Base-by-base conservation (phyloP, 2,113 vertebrate species). In the Atractosteus spatula region DNA sequence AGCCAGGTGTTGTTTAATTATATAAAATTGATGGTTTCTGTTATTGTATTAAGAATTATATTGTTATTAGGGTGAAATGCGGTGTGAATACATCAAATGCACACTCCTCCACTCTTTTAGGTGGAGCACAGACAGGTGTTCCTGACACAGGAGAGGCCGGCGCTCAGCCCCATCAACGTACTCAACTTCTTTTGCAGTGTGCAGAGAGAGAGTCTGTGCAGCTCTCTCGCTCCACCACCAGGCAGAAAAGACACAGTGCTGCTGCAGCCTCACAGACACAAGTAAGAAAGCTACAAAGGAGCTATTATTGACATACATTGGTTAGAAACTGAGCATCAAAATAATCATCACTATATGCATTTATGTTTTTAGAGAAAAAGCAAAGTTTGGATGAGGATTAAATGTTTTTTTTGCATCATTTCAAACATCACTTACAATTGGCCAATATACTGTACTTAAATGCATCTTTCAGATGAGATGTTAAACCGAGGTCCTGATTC, bases 161-260 rank as follows among this genome's bases (percentile, higher is more conserved):
- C 3, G 13, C 62, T 75, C 55, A 62, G 55, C 5, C 17, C 57
- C 8, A 78, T 84, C 3, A 83, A 90, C 3, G 81, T 85, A 44
- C 80, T 90, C 3, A 83, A 82, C 59, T 84, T 79, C 77, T 90
- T 87, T 79, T 90, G 87, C 79, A 81, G 66, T 0, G 13, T 79
- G 3, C 73, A 77, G 70, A 80, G 74, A 67, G 69, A 74, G 0
- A 65, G 72, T 29, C 47, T 73, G 71, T n/a, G 0, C 7, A 59
- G 71, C 66, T 41, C 63, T n/a, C 68, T 13, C 55, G 55, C 70
- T 45, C 71, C 41, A 29, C 74, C 71, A 3, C 8, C 67, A 29
- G 13, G 47, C 4, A 0, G 16, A 61, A 81, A 74, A 62, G 74
- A 87, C n/a, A 76, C 83, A 0, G 73, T 80, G 12, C 29, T 83